Evolutionary conservation across 1,140 invertebrate species (phyloP), one percentile per base, ranked within the genome.

Genomic region (Drosophila nebulosa): DNA sequence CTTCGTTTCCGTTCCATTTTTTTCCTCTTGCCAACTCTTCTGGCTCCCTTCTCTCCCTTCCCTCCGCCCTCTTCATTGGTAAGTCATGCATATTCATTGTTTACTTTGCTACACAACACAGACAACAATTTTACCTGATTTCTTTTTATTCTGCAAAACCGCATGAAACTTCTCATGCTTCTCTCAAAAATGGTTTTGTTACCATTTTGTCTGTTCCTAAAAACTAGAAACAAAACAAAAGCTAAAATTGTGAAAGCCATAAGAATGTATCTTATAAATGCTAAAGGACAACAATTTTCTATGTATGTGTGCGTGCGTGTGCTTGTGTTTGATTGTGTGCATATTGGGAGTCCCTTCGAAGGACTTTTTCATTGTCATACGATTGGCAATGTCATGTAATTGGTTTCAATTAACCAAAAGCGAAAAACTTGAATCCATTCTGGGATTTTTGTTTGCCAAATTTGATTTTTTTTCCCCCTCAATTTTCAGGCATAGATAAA

Each of bases 1-100:
- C 55, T 22, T 22, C 46, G 26, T 71, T 58, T 56, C 26, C 53
- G 26, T 56, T 56, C 26, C 24, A 27, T 30, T 27, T 61, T 21
- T 52, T 57, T n/a, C n/a, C n/a, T n/a, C n/a, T n/a, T n/a, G n/a
- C n/a, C n/a, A n/a, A n/a, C n/a, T n/a, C n/a, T n/a, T n/a, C n/a
- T n/a, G n/a, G n/a, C n/a, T n/a, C n/a, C 53, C 26, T 60, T 51
- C 22, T 16, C 42, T 30, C 24, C 57, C 51, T 51, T 53, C 3
- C 22, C 61, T 56, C 62, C 26, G 27, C 32, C 32, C 16, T 35
- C 32, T 67, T 64, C 64, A 69, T 69, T 63, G 70, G 18, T 51
- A 59, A 73, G 65, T 77, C 74, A 77, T 77, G 74, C 74, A 77
- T 77, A 77, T 77, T 74, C 74, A 77, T 77, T 77, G 74, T 77